These are phyloP conservation scores for Chaunax sp. DNA, from an alignment of 2,797 vertebrate genomes.

Conservation along the genomic window DNA sequence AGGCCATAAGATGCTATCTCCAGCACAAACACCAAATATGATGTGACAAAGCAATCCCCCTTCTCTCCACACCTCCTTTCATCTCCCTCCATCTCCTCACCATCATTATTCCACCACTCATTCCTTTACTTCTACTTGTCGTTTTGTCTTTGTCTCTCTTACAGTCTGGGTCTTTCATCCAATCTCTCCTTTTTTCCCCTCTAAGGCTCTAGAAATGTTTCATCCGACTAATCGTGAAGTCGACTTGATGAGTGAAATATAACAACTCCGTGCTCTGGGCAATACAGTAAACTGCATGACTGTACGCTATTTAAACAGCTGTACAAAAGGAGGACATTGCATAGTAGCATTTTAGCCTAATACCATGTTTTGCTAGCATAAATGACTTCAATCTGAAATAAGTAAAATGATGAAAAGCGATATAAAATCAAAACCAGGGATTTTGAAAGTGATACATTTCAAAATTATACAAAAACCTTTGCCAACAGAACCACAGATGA, in stretches of 20 bases:
- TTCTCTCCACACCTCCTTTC: conserved; percentile 1
- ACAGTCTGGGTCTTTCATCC: neutral
- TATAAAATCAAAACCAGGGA: too few relatives aligned
- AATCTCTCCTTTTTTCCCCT: neutral
- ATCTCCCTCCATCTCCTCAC: neutral
- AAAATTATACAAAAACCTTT: too few relatives aligned
- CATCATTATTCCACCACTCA: conserved; percentile 4
- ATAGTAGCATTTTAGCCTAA: too few relatives aligned
- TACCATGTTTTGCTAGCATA: neutral
- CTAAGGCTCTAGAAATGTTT: neutral
- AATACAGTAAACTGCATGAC: too few relatives aligned
- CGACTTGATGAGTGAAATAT: neutral
- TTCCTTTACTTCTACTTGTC: neutral
- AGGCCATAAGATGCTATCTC: conserved; percentile 36
- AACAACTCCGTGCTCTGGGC: neutral
- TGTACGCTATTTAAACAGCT: too few relatives aligned
- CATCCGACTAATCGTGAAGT: neutral
- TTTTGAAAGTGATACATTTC: too few relatives aligned
- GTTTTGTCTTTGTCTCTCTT: neutral
- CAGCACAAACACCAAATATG: conserved; percentile 50
- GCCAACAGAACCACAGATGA: too few relatives aligned
- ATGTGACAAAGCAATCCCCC: conserved; percentile 56
- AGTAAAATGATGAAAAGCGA: neutral
- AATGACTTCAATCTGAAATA: neutral
- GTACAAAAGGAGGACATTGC: too few relatives aligned